Conservation (phyloP, 2,797 vertebrate genomes). For the Bucorvus abyssinicus region DNA sequence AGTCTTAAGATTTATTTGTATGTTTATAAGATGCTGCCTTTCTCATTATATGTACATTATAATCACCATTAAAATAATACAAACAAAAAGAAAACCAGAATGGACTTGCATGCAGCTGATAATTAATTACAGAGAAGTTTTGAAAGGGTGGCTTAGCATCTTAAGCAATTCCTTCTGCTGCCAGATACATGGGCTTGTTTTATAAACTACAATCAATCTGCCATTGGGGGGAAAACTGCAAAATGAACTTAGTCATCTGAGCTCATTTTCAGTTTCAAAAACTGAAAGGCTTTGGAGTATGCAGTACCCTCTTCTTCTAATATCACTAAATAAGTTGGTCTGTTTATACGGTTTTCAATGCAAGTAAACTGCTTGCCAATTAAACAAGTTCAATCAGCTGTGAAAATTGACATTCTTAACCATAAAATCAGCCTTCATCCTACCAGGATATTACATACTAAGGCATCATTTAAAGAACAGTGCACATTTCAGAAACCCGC, state of each 20-base stretch:
- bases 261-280: constrained; percentile 57
- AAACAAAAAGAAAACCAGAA: constrained; percentile 53
- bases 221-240: constrained; percentile 8
- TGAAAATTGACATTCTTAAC: constrained; percentile 75
- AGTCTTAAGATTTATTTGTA: constrained; percentile 57
- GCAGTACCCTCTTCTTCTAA: constrained; percentile 52
- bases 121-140: constrained; percentile 64
- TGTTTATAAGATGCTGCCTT: constrained; percentile 54
- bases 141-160: constrained; percentile 49
- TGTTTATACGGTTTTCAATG: constrained; percentile 70
- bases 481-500: constrained; percentile 63
- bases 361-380: constrained; percentile 70
- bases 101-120: constrained; percentile 46
- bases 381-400: constrained; percentile 72
- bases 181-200: constrained; percentile 59
- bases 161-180: constrained; percentile 60
- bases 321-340: constrained; percentile 72
- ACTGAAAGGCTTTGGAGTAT: constrained; percentile 32
- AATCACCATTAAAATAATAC: constrained; percentile 26
- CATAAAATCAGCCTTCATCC: constrained; percentile 72
- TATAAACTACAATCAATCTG: constrained; percentile 64
- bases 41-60: constrained; percentile 39
- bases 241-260: constrained; percentile 53
- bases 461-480: constrained; percentile 65
- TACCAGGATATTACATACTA: constrained; percentile 74